These are phyloP conservation scores for Meda fulgida DNA, from an alignment of 2,797 vertebrate genomes.

Conservation along the genomic window DNA sequence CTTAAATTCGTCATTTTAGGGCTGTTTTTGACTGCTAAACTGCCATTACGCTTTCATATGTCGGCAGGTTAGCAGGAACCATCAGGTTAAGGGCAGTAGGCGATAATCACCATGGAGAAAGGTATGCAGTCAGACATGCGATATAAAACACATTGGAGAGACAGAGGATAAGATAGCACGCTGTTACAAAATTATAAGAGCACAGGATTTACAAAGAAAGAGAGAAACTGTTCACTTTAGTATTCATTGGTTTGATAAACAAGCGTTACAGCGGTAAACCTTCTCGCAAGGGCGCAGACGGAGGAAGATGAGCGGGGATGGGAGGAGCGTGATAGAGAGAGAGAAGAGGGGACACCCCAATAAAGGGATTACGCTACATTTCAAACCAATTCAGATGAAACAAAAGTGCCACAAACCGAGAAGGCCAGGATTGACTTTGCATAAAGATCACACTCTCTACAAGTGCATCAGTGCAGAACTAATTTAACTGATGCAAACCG, in stretches of 20 bases:
- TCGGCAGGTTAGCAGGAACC: background rate
- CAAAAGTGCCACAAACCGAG: constrained; percentile 21
- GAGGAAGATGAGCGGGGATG: constrained; percentile 64
- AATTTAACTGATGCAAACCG: background rate
- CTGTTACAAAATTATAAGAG: background rate
- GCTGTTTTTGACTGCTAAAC: constrained; percentile 1
- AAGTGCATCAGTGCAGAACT: constrained; percentile 16
- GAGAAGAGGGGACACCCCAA: constrained; percentile 66
- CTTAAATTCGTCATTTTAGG: background rate
- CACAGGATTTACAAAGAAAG: background rate
- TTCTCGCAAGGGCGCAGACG: constrained; percentile 62
- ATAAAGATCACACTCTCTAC: constrained; percentile 2
- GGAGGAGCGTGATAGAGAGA: constrained; percentile 59
- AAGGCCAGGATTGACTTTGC: constrained; percentile 41
- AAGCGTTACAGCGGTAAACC: background rate
- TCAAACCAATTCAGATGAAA: constrained; percentile 16
- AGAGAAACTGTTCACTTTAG: background rate
- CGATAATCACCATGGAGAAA: constrained; percentile 20
- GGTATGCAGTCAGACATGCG: constrained; percentile 2
- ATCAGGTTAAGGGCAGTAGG: constrained; percentile 8
- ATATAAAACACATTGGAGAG: background rate
- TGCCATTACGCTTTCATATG: background rate
- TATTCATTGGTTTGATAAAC: background rate
- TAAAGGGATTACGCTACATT: constrained; percentile 64
- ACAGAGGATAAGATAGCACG: background rate